phyloP scores from a whole-genome alignment of 2,797 vertebrate genomes.

The Pseudotriccus pelzelni region DNA sequence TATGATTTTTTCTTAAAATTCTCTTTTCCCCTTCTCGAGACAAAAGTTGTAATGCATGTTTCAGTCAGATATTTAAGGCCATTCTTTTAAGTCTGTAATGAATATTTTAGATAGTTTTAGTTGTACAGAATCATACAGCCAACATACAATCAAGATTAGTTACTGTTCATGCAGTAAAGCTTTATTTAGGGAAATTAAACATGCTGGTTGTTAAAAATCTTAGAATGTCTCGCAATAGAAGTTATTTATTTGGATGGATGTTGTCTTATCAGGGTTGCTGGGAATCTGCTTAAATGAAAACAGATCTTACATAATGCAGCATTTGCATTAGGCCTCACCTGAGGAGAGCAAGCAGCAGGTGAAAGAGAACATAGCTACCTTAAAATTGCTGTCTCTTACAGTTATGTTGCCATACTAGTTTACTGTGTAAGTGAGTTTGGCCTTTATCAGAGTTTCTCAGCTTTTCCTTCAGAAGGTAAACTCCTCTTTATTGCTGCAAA shows the following conservation, averaged over 20 bases:
- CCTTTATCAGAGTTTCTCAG: not conserved
- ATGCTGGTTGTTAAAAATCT: not conserved
- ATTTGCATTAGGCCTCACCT: not conserved
- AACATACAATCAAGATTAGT: not conserved
- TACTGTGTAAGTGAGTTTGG: not conserved
- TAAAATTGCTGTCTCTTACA: not conserved
- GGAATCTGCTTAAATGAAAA: not conserved
- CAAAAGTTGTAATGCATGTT: not conserved
- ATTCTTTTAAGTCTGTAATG: slow-evolving; percentile 19
- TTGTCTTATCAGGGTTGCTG: not conserved
- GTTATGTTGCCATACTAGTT: not conserved
- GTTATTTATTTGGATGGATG: not conserved
- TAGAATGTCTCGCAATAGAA: not conserved
- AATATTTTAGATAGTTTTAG: slow-evolving; percentile 33
- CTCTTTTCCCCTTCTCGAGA: not conserved
- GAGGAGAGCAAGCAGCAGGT: not conserved
- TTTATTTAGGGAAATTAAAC: slow-evolving; percentile 37
- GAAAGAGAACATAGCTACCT: not conserved
- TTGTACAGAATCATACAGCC: not conserved
- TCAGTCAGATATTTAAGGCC: not conserved
- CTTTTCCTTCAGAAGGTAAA: not conserved
- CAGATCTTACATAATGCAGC: not conserved
- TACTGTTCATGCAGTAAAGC: slow-evolving; percentile 23
- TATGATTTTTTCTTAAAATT: not conserved
- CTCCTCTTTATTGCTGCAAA: not conserved